Percentiles rank a stretch among this genome's conserved stretches.
Evolutionary conservation across 2,797 vertebrate species (phyloP).

Genomic region (Pangasius djambal): DNA sequence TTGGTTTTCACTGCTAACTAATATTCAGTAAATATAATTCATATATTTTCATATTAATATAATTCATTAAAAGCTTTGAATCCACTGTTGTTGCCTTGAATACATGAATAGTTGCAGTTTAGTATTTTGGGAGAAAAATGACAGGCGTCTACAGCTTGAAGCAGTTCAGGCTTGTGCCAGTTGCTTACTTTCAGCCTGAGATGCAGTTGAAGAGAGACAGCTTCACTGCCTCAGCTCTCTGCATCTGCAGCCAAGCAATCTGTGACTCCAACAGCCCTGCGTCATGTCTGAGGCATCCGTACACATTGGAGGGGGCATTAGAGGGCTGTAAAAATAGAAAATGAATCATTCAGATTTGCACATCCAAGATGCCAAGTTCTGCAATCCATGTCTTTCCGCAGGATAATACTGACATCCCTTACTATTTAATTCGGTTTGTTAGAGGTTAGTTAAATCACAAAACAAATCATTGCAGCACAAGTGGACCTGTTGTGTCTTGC

Average conservation of each 20-base stretch:
- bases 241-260: constrained; percentile 30
- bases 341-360: constrained; percentile 44
- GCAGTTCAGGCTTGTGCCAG: constrained; percentile 27
- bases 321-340: constrained; percentile 49
- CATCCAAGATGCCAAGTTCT: constrained; percentile 7
- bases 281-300: constrained; percentile 51
- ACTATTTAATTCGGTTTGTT: neutral
- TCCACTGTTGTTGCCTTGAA: neutral
- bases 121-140: neutral
- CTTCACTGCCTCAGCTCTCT: constrained; percentile 30
- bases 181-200: constrained; percentile 27
- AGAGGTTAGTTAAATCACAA: neutral
- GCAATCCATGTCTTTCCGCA: constrained; percentile 11
- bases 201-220: constrained; percentile 14
- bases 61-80: neutral
- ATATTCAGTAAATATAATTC: neutral
- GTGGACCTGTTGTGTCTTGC: constrained; percentile 14
- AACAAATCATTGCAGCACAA: neutral
- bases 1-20: neutral
- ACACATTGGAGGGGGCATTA: constrained; percentile 31
- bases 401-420: neutral
- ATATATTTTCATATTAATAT: neutral
- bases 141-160: constrained; percentile 17
- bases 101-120: neutral
- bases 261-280: constrained; percentile 41